Evolutionary conservation across 2,797 vertebrate species (phyloP).

Genomic region (Galago senegalensis): DNA sequence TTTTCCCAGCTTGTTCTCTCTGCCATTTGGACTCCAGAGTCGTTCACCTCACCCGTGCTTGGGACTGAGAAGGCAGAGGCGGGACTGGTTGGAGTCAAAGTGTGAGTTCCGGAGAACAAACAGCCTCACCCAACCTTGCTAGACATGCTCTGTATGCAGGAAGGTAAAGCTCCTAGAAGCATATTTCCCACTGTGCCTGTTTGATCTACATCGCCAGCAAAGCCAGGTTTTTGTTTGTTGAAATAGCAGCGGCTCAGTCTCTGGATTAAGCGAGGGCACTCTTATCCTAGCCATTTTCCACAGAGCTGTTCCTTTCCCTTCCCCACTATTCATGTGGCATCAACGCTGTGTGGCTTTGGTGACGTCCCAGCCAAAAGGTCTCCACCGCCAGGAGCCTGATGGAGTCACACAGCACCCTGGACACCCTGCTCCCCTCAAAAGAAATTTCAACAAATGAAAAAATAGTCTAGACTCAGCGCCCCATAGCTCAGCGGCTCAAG

Average conservation of each 20-base stretch:
- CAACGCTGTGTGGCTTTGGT: not conserved
- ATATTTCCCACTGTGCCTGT: not conserved
- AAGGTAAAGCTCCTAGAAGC: not conserved
- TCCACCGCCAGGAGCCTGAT: not conserved
- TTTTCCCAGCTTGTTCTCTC: not conserved
- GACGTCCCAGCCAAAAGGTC: not conserved
- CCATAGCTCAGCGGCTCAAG: too few relatives aligned
- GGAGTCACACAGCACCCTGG: too few relatives aligned
- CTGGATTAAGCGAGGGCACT: fast-evolving
- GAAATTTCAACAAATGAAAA: not conserved
- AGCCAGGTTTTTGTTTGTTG: not conserved
- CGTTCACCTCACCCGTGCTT: not conserved
- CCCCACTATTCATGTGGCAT: not conserved
- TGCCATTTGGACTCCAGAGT: too few relatives aligned
- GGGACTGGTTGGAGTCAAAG: too few relatives aligned
- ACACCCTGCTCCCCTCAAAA: not conserved
- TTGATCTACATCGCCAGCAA: not conserved
- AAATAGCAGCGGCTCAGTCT: not conserved
- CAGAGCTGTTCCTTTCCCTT: not conserved
- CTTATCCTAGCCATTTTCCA: too few relatives aligned
- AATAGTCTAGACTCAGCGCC: too few relatives aligned
- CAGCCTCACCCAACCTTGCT: not conserved
- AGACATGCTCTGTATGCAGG: not conserved
- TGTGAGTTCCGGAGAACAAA: not conserved
- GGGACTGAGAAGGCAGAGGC: not conserved